Percentiles rank a stretch among this genome's conserved stretches.
Evolutionary conservation across 2,888 invertebrate species (phyloP).

Genomic region (Mellilla xanthometata): DNA sequence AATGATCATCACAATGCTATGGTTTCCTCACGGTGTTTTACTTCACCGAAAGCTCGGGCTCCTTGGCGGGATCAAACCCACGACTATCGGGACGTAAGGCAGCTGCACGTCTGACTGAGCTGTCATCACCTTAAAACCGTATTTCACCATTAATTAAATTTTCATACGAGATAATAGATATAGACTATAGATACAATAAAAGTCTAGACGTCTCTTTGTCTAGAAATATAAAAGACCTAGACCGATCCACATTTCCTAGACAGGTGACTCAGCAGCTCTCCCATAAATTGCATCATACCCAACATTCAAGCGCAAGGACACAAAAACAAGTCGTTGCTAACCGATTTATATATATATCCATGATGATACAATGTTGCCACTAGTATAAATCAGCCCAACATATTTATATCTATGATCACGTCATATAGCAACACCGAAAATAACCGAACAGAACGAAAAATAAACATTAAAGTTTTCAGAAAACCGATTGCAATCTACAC

Average conservation of each 20-base stretch:
- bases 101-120: too few relatives aligned
- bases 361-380: slow-evolving; percentile 23
- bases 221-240: too few relatives aligned
- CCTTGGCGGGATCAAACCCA: too few relatives aligned
- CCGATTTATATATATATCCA: slow-evolving; percentile 21
- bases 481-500: slow-evolving; percentile 3
- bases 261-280: neutral
- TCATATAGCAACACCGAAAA: slow-evolving; percentile 21
- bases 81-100: too few relatives aligned
- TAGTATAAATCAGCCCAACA: slow-evolving; percentile 22
- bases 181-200: too few relatives aligned
- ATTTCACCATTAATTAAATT: too few relatives aligned
- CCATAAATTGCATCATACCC: slow-evolving; percentile 5
- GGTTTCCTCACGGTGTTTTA: too few relatives aligned
- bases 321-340: slow-evolving; percentile 23
- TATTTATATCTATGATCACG: slow-evolving; percentile 26
- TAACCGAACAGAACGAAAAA: slow-evolving; percentile 10
- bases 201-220: too few relatives aligned
- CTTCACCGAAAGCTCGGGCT: too few relatives aligned
- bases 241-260: neutral
- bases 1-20: too few relatives aligned
- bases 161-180: too few relatives aligned
- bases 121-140: too few relatives aligned
- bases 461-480: slow-evolving; percentile 7
- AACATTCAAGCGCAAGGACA: slow-evolving; percentile 20